Conservation (phyloP, 2,113 vertebrate species). For the Suncus etruscus region DNA sequence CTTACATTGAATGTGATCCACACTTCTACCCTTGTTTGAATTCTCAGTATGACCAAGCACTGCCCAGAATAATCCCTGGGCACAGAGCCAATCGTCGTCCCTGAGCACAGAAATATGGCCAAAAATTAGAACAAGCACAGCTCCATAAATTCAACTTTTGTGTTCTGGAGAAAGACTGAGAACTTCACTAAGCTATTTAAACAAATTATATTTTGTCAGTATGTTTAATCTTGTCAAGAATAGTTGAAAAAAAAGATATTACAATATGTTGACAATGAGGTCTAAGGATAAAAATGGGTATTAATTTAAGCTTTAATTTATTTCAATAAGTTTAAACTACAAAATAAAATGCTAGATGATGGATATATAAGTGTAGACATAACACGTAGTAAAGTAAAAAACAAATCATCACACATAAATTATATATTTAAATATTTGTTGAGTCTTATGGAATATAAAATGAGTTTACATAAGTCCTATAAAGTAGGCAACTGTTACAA, state of each 20-base stretch:
- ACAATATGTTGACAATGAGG: background rate
- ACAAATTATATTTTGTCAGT: conserved; percentile 14
- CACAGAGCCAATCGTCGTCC: too few relatives aligned
- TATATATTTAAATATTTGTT: conserved; percentile 15
- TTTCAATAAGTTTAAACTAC: conserved; percentile 8
- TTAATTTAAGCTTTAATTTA: background rate
- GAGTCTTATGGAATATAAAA: background rate
- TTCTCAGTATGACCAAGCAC: too few relatives aligned
- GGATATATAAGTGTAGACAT: background rate
- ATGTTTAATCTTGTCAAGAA: conserved; percentile 9
- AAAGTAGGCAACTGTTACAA: background rate
- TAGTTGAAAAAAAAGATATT: background rate
- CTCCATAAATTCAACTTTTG: background rate
- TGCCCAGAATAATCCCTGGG: background rate
- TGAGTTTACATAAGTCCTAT: background rate
- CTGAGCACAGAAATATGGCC: too few relatives aligned
- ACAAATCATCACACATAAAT: conserved; percentile 17
- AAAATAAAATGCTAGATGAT: background rate
- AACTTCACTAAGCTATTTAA: conserved; percentile 6
- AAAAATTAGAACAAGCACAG: too few relatives aligned
- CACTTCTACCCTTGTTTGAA: too few relatives aligned
- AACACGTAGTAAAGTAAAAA: background rate
- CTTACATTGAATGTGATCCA: too few relatives aligned
- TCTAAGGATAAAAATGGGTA: background rate
- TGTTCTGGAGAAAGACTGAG: background rate